Evolutionary conservation across 2,113 vertebrate genomes (phyloP), one percentile per base, ranked within the genome.

Genomic region (Pluvianellus socialis): DNA sequence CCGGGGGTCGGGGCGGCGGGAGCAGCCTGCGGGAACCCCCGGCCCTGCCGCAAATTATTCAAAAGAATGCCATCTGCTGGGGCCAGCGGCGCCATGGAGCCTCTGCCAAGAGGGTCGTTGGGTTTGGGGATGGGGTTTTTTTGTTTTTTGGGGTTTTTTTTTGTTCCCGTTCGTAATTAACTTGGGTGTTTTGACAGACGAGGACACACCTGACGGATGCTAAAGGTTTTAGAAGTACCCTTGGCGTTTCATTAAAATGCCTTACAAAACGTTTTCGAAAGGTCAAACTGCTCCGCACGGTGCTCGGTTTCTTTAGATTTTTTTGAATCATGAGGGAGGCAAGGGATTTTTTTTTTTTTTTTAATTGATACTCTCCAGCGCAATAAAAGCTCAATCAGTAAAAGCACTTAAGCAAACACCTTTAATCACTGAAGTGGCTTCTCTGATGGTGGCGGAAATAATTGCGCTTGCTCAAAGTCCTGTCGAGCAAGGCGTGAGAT

Each of bases 1-100:
- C 33, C 58, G 58, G 15, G 52, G 38, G 9, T 5, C 28, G 28
- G 15, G 10, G 4, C 5, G 9, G 18, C 5, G n/a, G 30, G 21
- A 9, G 63, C 49, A 5, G 24, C 35, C 52, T 3, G 16, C 15
- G 2, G 30, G 10, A 27, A 49, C 1, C 7, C 3, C 68, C 3
- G 86, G 20, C 18, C 30, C n/a, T 9, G 33, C 33, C 79, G 71
- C 79, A 32, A 67, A 56, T 21, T 23, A 11, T 47, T 97, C 92
- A 33, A 35, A 49, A 76, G 88, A 97, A 22, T 77, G 96, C 96
- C 97, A 96, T 81, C 97, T 98, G 4, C 95, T 44, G 97, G 92
- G 61, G 26, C 33, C 63, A 8, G 59, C 61, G 8, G 53, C 19
- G 6, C 9, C 20, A 17, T 3, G 14, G 12, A 50, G 45, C 50